A percentile compares a stretch with the other conserved stretches of the same genome.
Conservation (phyloP, 2,797 vertebrate species). For the Coluber constrictor region DNA sequence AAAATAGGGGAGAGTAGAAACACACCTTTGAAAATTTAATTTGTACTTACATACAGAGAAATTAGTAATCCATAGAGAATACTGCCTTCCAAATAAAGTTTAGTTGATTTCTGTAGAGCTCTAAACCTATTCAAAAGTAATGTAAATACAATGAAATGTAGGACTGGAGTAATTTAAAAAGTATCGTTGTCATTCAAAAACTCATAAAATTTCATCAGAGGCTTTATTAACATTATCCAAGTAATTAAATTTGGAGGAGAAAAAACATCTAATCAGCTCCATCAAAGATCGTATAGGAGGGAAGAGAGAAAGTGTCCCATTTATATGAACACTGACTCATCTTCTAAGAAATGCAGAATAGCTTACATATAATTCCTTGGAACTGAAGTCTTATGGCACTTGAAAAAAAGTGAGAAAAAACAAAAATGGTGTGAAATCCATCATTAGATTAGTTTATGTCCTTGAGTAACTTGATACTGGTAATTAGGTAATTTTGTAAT, state of each 20-base stretch:
- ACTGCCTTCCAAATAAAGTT: background rate
- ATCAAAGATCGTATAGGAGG: background rate
- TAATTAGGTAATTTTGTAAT: background rate
- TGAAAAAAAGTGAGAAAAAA: background rate
- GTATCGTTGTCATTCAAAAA: background rate
- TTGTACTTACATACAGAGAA: constrained; percentile 21
- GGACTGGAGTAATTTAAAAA: constrained; percentile 1
- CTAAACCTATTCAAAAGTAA: constrained; percentile 43
- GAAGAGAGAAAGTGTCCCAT: background rate
- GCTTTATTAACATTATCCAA: background rate
- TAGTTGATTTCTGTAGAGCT: background rate
- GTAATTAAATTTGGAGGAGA: background rate
- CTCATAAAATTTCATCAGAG: background rate
- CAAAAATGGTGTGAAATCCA: background rate
- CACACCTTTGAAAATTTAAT: constrained; percentile 14
- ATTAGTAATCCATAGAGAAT: constrained; percentile 1
- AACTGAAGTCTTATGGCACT: background rate
- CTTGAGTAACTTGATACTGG: background rate
- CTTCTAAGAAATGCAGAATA: background rate
- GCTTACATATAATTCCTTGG: background rate
- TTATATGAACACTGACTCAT: background rate
- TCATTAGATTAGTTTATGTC: background rate
- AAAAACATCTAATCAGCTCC: background rate
- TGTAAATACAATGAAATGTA: constrained; percentile 27
- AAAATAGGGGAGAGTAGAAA: background rate